A percentile compares a stretch with the other conserved stretches of the same genome.
Evolutionary conservation across 1,140 invertebrate species (phyloP).

Genomic region (Latrodectus geometricus): DNA sequence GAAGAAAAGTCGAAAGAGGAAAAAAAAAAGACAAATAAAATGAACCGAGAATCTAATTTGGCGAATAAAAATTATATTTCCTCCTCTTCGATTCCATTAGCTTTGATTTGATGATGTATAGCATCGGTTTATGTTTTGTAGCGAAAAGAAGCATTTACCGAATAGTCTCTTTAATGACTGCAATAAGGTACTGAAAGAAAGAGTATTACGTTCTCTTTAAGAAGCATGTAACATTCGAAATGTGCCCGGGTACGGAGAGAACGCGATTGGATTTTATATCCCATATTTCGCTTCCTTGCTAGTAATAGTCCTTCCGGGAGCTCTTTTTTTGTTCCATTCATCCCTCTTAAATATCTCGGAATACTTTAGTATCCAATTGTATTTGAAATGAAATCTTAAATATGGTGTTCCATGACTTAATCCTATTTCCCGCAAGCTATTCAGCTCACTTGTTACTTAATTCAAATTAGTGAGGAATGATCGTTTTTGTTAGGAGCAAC

Average conservation of each 20-base stretch:
- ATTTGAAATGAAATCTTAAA: too few species aligned
- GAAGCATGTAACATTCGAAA: not conserved
- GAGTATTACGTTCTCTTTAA: constrained; percentile 14
- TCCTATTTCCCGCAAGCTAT: too few species aligned
- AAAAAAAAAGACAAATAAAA: constrained; percentile 17
- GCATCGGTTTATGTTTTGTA: constrained; percentile 30
- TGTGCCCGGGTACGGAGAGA: not conserved
- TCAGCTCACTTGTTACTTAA: too few species aligned
- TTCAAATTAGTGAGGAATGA: too few species aligned
- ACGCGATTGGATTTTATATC: constrained; percentile 30
- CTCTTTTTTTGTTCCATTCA: not conserved
- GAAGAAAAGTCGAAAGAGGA: not conserved
- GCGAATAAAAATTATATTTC: constrained; percentile 52
- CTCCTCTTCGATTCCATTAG: constrained; percentile 48
- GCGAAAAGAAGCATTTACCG: not conserved
- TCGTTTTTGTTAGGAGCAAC: too few species aligned
- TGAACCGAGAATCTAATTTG: constrained; percentile 36
- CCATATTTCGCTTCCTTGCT: not conserved
- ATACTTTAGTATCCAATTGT: too few species aligned
- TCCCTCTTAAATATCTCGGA: too few species aligned
- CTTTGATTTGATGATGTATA: constrained; percentile 51
- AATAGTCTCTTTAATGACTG: constrained; percentile 40
- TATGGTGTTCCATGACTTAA: too few species aligned
- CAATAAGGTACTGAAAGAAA: constrained; percentile 18
- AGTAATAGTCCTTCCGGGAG: not conserved